These are phyloP conservation scores for Butorides virescens DNA, from an alignment of 2,113 vertebrate genomes.

Conservation along the genomic window DNA sequence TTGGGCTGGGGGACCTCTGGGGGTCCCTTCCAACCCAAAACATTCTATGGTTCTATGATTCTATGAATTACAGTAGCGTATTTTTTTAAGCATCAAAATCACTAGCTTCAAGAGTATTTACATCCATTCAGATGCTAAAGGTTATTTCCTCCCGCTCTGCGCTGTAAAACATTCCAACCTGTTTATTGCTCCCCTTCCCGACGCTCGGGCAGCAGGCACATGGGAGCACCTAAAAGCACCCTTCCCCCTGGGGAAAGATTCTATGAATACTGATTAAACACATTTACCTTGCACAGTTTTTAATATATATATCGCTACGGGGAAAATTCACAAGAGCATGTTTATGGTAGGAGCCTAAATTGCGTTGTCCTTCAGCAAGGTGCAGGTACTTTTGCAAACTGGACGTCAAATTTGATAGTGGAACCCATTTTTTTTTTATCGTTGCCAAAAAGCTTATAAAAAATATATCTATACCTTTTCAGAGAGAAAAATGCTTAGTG, in stretches of 20 bases:
- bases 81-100: background rate
- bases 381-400: background rate
- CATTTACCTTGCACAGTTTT: background rate
- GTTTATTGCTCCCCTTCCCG: background rate
- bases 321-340: background rate
- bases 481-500: background rate
- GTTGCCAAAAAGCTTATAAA: background rate
- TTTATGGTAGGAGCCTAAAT: background rate
- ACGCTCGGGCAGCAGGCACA: background rate
- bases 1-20: no score
- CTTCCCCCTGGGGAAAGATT: background rate
- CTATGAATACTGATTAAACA: background rate
- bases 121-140: background rate
- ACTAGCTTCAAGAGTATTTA: background rate
- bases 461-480: background rate
- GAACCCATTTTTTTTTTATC: background rate
- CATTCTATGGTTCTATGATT: no score
- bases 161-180: background rate
- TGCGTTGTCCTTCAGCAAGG: background rate
- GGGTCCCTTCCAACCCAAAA: no score
- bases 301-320: background rate
- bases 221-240: background rate
- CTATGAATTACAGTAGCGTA: background rate
- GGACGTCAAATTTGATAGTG: background rate
- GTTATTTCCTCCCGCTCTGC: background rate